Evolutionary conservation across 2,113 vertebrate genomes (phyloP).

Genomic region (Esox niger): DNA sequence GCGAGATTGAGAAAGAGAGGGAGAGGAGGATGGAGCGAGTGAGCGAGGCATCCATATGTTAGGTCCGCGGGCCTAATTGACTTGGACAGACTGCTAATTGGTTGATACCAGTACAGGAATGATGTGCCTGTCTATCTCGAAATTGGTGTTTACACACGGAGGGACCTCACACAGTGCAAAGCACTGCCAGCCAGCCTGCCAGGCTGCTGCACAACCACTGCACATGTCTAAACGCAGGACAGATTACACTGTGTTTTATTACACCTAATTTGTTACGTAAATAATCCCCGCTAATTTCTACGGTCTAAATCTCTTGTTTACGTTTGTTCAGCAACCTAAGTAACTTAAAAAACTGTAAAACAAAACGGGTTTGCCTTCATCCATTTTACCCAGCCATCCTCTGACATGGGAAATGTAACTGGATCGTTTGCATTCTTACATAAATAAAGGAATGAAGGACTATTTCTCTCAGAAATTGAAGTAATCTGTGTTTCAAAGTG

Average conservation of each 20-base stretch:
- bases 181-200: slow-evolving; percentile 79
- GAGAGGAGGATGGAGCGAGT: background rate
- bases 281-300: slow-evolving; percentile 78
- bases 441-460: slow-evolving; percentile 46
- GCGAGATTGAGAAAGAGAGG: slow-evolving; percentile 1
- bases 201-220: slow-evolving; percentile 68
- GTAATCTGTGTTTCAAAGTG: slow-evolving; percentile 31
- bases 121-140: slow-evolving; percentile 90
- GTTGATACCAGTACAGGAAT: slow-evolving; percentile 86
- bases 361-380: slow-evolving; percentile 67
- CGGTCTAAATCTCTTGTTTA: slow-evolving; percentile 83
- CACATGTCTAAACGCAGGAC: slow-evolving; percentile 75
- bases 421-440: slow-evolving; percentile 49
- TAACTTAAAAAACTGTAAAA: no score
- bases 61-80: slow-evolving; percentile 78
- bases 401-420: slow-evolving; percentile 47
- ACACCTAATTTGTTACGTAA: slow-evolving; percentile 90
- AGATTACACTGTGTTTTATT: slow-evolving; percentile 89
- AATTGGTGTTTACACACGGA: slow-evolving; percentile 92
- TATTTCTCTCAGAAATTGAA: slow-evolving; percentile 35
- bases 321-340: slow-evolving; percentile 75
- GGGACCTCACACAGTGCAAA: slow-evolving; percentile 97
- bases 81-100: slow-evolving; percentile 88
- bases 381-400: slow-evolving; percentile 53
- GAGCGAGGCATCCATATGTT: slow-evolving; percentile 66